Evolutionary conservation across 2,888 invertebrate genomes (phyloP), one percentile per base, ranked within the genome.

Genomic region (Germaria angustata): DNA sequence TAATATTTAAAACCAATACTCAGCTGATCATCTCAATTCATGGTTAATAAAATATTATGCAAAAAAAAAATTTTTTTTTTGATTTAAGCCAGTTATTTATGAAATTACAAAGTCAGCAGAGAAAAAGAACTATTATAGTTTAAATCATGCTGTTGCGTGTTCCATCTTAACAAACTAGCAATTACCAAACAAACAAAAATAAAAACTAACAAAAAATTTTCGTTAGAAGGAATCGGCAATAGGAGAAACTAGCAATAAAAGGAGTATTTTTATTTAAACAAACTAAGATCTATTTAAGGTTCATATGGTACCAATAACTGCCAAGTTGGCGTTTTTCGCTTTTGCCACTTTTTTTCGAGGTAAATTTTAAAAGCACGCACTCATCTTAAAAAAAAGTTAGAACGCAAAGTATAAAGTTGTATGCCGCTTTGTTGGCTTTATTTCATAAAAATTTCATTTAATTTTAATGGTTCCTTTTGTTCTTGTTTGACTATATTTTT

Each of bases 111-210:
- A 32, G 49, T 41, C 72, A 51, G 39, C 28, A 71, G 53, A 46
- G 46, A 59, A 79, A 65, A 28, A 28, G 28, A 28, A 63, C 59
- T 82, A 82, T 71, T 82, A 82, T 71, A 79, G 61, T 82, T 82
- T 82, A 79, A 79, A 82, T 82, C 57, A 79, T 79, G 76, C 44
- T 39, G 53, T 82, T 82, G 82, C 82, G 71, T 82, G 82, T 65
- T 75, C 39, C 65, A 34, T 51, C 44, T 51, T 46, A 63, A 55
- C 59, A 79, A 82, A 79, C 82, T 71, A 55, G 59, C 76, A 82
- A 82, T 82, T 82, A 82, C 71, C 79, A 20, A 78, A 81, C 72
- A 41, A 28, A 20, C 34, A 63, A 36, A 34, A 5, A 63, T n/a
- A 13, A 36, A 66, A 72, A 76, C 49, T 32, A n/a, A 4, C 34